Evolutionary conservation across 2,113 vertebrate genomes (phyloP).

Genomic region (Lepisosteus osseus): DNA sequence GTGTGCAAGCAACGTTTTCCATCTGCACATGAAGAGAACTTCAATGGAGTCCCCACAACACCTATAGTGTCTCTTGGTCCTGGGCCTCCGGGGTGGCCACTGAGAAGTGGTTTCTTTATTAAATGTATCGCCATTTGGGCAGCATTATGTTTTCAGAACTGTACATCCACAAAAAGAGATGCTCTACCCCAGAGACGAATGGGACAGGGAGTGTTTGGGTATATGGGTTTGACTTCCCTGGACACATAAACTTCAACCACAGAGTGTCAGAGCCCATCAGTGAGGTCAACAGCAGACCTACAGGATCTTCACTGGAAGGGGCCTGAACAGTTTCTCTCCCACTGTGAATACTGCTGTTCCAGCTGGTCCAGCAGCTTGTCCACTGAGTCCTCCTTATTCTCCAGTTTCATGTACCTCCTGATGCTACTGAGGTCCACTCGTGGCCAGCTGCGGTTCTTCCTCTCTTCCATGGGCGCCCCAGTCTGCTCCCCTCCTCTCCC

Average conservation of each 20-base stretch:
- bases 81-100: no score
- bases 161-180: no score
- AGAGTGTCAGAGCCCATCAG: neutral
- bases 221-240: no score
- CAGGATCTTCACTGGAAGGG: constrained; percentile 52
- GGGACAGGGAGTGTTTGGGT: no score
- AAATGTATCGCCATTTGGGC: no score
- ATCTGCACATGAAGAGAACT: no score
- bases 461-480: constrained; percentile 55
- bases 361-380: constrained; percentile 65
- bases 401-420: constrained; percentile 75
- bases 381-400: constrained; percentile 70
- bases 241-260: neutral
- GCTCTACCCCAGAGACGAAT: no score
- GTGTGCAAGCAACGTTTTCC: no score
- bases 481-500: constrained; percentile 44
- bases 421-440: constrained; percentile 69
- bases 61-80: no score
- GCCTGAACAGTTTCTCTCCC: constrained; percentile 55
- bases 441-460: constrained; percentile 82
- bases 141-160: no score
- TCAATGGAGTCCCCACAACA: no score
- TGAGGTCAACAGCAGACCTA: neutral
- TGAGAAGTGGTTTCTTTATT: no score
- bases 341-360: constrained; percentile 49